Conservation (phyloP, 2,113 vertebrate species). For the Psettodes erumei region DNA sequence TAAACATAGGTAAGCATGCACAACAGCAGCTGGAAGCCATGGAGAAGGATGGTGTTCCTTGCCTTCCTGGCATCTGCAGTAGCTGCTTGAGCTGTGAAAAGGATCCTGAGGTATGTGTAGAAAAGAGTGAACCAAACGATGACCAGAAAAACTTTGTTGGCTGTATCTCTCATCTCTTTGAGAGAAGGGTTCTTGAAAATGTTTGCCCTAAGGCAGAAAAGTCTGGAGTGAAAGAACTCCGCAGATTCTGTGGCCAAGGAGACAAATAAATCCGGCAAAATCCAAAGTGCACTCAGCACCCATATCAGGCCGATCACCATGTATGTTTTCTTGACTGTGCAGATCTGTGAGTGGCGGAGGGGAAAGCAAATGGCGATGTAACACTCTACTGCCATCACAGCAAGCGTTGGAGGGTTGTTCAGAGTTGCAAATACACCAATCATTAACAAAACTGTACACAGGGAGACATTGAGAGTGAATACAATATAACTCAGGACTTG, state of each 20-base stretch:
- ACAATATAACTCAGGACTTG: too few species aligned
- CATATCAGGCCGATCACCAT: too few species aligned
- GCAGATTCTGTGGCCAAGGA: too few species aligned
- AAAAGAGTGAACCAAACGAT: slow-evolving; percentile 68
- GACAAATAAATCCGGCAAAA: too few species aligned
- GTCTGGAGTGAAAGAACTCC: slow-evolving; percentile 59
- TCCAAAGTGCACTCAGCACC: too few species aligned
- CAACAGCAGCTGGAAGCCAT: slow-evolving; percentile 76
- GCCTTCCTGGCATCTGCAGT: slow-evolving; percentile 71
- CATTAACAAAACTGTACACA: too few species aligned
- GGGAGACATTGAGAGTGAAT: too few species aligned
- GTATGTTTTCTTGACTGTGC: too few species aligned
- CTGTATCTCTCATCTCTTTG: slow-evolving; percentile 44
- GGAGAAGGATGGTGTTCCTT: slow-evolving; percentile 76
- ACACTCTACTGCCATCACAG: slow-evolving; percentile 70
- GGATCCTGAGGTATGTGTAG: slow-evolving; percentile 70
- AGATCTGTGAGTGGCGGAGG: too few species aligned
- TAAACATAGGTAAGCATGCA: slow-evolving; percentile 70
- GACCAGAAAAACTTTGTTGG: slow-evolving; percentile 47
- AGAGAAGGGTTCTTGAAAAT: slow-evolving; percentile 45
- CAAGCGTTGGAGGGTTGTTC: slow-evolving; percentile 58
- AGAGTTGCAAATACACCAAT: slow-evolving; percentile 37
- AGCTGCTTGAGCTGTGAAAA: slow-evolving; percentile 61
- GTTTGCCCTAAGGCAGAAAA: slow-evolving; percentile 39
- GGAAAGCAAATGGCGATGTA: too few species aligned